Percentiles rank a stretch among this genome's conserved stretches.
These are phyloP conservation scores for Aphrocallistes beatrix DNA, from an alignment of 37 sponge, comb jelly and placozoan genomes.

Conservation along the genomic window DNA sequence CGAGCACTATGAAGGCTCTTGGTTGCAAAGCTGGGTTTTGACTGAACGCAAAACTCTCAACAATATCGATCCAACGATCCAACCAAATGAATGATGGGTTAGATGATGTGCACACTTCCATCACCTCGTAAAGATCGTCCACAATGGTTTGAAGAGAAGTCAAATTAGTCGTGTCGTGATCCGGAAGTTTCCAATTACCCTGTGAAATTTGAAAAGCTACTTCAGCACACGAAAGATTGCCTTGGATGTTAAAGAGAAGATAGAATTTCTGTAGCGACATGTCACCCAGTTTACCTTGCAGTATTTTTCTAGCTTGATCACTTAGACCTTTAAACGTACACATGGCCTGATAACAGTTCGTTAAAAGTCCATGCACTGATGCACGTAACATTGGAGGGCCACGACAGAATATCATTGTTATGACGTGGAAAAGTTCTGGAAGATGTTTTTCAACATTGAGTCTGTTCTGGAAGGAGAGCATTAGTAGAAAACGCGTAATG, in stretches of 20 bases:
- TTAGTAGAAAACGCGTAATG: neutral
- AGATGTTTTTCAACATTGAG: neutral
- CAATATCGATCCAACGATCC: neutral
- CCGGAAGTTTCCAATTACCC: neutral
- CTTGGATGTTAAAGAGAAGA: neutral
- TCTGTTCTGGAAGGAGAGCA: constrained; percentile 10
- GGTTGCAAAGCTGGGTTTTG: constrained; percentile 6
- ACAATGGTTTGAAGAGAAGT: constrained; percentile 11
- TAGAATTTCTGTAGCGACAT: constrained; percentile 13
- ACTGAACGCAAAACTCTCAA: constrained; percentile 13
- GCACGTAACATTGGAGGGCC: constrained; percentile 11
- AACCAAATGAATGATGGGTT: neutral
- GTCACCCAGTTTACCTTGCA: neutral
- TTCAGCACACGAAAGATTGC: constrained; percentile 1
- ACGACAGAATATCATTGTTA: neutral
- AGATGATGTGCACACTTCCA: neutral
- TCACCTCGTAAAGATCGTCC: neutral
- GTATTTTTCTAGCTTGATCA: neutral
- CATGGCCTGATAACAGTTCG: constrained; percentile 8
- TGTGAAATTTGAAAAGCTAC: neutral
- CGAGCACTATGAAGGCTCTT: constrained; percentile 5
- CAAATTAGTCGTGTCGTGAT: neutral
- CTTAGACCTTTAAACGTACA: neutral
- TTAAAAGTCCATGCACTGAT: neutral
- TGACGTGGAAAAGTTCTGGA: neutral